phyloP scores from a whole-genome alignment of 2,797 vertebrate genomes.

The Anabacerthia variegaticeps region DNA sequence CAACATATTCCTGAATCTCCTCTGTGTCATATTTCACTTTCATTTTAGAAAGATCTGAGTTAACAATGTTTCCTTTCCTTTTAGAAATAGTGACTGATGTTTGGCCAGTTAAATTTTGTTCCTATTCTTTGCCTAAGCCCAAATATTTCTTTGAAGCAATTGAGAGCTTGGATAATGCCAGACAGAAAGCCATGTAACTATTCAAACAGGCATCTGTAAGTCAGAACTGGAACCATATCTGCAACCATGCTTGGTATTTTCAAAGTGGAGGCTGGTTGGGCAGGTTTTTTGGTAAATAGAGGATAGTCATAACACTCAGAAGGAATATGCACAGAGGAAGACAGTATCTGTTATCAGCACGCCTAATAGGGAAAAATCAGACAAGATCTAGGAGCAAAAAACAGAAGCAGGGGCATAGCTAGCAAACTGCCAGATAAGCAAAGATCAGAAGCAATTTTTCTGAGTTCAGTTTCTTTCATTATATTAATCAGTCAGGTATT shows the following conservation, averaged over 20 bases:
- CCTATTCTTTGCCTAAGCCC: background rate
- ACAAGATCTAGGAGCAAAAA: background rate
- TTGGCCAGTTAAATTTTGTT: background rate
- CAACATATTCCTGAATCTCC: background rate
- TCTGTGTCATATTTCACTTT: background rate
- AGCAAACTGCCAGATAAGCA: conserved; percentile 1
- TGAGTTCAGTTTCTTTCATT: conserved; percentile 29
- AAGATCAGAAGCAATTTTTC: conserved; percentile 9
- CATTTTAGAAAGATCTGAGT: background rate
- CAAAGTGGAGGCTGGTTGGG: background rate
- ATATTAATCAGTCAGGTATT: conserved; percentile 36
- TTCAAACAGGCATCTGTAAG: background rate
- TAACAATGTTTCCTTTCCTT: background rate
- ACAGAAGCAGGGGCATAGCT: background rate
- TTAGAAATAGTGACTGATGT: background rate
- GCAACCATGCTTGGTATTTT: background rate
- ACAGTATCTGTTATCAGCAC: background rate
- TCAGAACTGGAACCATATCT: background rate
- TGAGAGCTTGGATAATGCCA: background rate
- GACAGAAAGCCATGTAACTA: background rate
- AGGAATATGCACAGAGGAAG: background rate
- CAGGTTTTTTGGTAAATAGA: background rate
- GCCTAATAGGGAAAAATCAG: background rate
- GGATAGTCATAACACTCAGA: background rate
- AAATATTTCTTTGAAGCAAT: conserved; percentile 2